Conservation (phyloP, 2,888 invertebrate species). For the Eudasyphora cyanicolor region DNA sequence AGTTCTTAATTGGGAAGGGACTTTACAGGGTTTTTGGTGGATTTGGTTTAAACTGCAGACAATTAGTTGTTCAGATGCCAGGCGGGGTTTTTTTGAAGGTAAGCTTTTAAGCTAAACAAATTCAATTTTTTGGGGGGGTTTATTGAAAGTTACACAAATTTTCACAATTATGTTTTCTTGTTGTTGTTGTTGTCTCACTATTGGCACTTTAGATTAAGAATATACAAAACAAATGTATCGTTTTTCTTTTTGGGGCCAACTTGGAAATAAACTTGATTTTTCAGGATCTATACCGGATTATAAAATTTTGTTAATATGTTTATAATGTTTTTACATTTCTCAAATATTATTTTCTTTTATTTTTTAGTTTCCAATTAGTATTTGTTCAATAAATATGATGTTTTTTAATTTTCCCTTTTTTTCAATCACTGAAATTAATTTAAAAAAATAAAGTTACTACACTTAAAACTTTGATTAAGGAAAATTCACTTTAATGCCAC, state of each 20-base stretch:
- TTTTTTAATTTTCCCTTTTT: not conserved
- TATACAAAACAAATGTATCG: not conserved
- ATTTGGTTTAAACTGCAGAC: not conserved
- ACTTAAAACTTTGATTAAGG: not conserved
- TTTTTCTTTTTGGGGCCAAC: not conserved
- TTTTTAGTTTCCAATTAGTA: too few relatives aligned
- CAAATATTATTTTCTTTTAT: too few relatives aligned
- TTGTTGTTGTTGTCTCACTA: too few relatives aligned
- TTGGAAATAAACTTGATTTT: too few relatives aligned
- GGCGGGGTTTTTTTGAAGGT: too few relatives aligned
- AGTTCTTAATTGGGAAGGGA: not conserved
- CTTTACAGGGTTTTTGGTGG: slow-evolving; percentile 23
- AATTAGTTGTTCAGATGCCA: not conserved
- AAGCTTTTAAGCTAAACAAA: too few relatives aligned
- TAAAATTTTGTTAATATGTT: too few relatives aligned
- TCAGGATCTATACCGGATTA: too few relatives aligned
- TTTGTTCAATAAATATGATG: not conserved
- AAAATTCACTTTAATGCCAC: slow-evolving; percentile 8
- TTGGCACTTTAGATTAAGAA: not conserved
- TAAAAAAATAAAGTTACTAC: not conserved
- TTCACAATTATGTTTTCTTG: slow-evolving; percentile 8
- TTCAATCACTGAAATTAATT: not conserved
- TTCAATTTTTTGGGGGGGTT: too few relatives aligned
- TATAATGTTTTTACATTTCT: too few relatives aligned
- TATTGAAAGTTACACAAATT: not conserved